Conservation (phyloP, 2,797 vertebrate species). For the Paratrypauchen microcephalus region DNA sequence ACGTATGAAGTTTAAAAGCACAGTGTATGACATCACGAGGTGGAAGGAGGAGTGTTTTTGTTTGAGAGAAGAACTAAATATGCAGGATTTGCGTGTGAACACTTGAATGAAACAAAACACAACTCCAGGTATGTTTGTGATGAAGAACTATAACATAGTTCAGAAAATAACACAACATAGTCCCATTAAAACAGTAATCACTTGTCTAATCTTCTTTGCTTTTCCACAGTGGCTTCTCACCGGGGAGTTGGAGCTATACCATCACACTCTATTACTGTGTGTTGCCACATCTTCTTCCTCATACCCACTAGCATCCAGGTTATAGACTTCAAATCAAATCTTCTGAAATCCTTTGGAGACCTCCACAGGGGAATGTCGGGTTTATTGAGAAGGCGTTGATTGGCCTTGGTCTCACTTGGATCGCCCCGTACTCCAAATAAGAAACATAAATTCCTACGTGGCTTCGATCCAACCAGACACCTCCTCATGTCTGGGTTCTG, state of each 20-base stretch:
- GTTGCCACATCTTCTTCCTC: constrained; percentile 35
- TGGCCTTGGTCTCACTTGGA: constrained; percentile 54
- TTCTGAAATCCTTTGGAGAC: constrained; percentile 50
- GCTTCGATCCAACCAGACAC: constrained; percentile 53
- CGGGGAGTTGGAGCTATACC: constrained; percentile 28
- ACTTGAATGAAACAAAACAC: too few species aligned
- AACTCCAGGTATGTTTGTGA: too few species aligned
- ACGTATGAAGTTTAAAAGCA: too few species aligned
- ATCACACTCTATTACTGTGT: constrained; percentile 30
- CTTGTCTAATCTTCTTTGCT: constrained; percentile 20
- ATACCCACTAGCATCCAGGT: constrained; percentile 38
- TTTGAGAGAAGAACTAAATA: too few species aligned
- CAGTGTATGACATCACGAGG: too few species aligned
- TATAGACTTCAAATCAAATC: constrained; percentile 64
- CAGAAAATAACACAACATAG: too few species aligned
- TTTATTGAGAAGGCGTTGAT: constrained; percentile 63
- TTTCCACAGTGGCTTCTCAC: constrained; percentile 30
- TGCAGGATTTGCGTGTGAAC: too few species aligned
- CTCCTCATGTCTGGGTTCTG: constrained; percentile 45
- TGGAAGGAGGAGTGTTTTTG: too few species aligned
- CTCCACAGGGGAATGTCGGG: constrained; percentile 44
- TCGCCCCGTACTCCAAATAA: constrained; percentile 58
- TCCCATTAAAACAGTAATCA: constrained; percentile 9
- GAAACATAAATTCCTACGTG: constrained; percentile 59
- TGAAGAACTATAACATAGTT: too few species aligned